Evolutionary conservation across 2,888 invertebrate species (phyloP).

Genomic region (Andrena chrysosceles): DNA sequence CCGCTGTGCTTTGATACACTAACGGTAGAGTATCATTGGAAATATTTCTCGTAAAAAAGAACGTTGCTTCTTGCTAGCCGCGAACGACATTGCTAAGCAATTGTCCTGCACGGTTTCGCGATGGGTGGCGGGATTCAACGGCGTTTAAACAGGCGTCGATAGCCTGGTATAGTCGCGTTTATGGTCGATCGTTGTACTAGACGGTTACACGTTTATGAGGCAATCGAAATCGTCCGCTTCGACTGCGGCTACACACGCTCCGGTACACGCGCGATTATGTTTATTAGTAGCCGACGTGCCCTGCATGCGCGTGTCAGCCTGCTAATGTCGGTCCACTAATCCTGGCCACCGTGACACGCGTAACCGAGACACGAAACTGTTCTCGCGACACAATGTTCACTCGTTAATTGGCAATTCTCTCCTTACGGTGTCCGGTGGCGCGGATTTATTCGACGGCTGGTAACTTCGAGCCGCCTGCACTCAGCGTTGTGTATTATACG

Average conservation of each 20-base stretch:
- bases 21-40: too few species aligned
- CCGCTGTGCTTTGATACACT: too few species aligned
- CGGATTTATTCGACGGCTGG: not conserved
- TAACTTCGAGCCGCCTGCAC: not conserved
- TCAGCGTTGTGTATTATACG: not conserved
- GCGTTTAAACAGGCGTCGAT: conserved; percentile 18
- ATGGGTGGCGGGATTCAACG: not conserved
- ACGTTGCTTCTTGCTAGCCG: not conserved
- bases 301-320: conserved; percentile 26
- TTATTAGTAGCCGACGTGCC: conserved; percentile 53
- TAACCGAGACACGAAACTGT: conserved; percentile 34
- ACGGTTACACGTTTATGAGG: conserved; percentile 39
- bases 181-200: conserved; percentile 30
- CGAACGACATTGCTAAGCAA: conserved; percentile 7
- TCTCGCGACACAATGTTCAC: conserved; percentile 26
- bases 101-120: conserved; percentile 13
- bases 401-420: conserved; percentile 37
- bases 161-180: conserved; percentile 28
- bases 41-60: not conserved
- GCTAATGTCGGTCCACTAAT: conserved; percentile 47
- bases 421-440: conserved; percentile 20
- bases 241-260: conserved; percentile 43
- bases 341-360: conserved; percentile 21
- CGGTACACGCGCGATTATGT: conserved; percentile 62
- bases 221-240: conserved; percentile 61